Percentiles rank a stretch among this genome's conserved stretches.
phyloP scores from a whole-genome alignment of 2,113 vertebrate genomes.

The Seriola rivoliana region DNA sequence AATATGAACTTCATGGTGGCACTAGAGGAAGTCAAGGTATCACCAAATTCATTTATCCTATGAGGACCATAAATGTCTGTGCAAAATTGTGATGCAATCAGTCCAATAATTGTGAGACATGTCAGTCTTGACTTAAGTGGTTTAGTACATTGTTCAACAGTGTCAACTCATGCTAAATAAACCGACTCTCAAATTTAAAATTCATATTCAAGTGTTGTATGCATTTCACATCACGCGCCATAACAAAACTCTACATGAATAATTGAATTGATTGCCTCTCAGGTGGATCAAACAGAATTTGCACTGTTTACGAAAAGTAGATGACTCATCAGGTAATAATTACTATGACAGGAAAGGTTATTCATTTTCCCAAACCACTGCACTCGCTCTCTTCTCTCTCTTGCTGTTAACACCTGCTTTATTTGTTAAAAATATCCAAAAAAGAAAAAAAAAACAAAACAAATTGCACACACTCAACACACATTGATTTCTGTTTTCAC shows the following conservation, averaged over 20 bases:
- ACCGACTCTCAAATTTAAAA: background rate
- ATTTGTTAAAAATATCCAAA: conserved; percentile 49
- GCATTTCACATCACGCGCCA: conserved; percentile 7
- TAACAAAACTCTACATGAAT: conserved; percentile 33
- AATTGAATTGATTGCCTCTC: conserved; percentile 33
- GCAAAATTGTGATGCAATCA: background rate
- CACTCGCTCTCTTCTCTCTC: conserved; percentile 49
- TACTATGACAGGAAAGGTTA: conserved; percentile 66
- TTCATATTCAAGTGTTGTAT: background rate
- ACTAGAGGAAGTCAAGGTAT: background rate
- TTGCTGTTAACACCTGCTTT: conserved; percentile 76
- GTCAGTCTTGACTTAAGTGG: background rate
- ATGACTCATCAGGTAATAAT: conserved; percentile 72
- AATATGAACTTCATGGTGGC: too few species aligned
- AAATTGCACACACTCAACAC: conserved; percentile 51
- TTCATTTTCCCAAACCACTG: conserved; percentile 52
- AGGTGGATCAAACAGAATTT: conserved; percentile 48
- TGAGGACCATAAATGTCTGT: background rate
- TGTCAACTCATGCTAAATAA: background rate
- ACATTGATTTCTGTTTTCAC: conserved; percentile 40
- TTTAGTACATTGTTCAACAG: background rate
- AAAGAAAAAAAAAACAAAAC: too few species aligned
- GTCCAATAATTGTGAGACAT: background rate
- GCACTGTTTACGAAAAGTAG: conserved; percentile 49
- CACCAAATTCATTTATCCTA: background rate